Evolutionary conservation across 2,113 vertebrate genomes (phyloP), one percentile per base, ranked within the genome.

Genomic region (Ibidorhyncha struthersii): DNA sequence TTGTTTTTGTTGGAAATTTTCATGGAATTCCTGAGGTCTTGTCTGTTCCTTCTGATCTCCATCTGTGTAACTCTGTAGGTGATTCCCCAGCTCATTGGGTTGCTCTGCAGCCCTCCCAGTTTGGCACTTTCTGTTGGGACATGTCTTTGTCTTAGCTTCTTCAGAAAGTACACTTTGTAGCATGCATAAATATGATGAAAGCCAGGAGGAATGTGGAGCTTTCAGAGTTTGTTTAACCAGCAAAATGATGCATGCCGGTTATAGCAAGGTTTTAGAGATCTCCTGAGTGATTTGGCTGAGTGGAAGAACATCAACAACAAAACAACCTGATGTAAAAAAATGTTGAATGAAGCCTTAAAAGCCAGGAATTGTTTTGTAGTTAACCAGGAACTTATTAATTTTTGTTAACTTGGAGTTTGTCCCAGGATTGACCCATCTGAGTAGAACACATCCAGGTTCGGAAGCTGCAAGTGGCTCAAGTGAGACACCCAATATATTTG

Each of bases 71-170:
- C 20, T 73, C 21, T 50, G n/a, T 12, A 34, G 30, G 59, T 52
- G 69, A 56, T 77, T 78, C 27, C 21, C 5, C 17, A 53, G 36
- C 38, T 76, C 25, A 1, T 3, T 0, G 3, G 12, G 65, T 94
- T 83, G 20, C 56, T 73, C 32, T 0, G 0, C 30, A 91, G 36
- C 59, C 21, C 23, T 91, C 26, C 4, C 26, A 65, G 36, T 87
- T 69, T 19, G 43, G 7, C 0, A 0, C 0, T 4, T 12, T 73
- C 53, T 95, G 43, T 58, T 84, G 61, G 69, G 59, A 32, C 11
- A 1, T 9, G 45, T 45, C 52, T 76, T 70, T 3, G 2, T 26
- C 18, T 11, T 1, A 5, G 34, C 56, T 77, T 72, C 66, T 82
- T 36, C 19, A 59, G 62, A 36, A 79, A 58, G 43, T 23, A 19